Conservation (phyloP, 2,888 invertebrate species). For the Drosophila rubida region DNA sequence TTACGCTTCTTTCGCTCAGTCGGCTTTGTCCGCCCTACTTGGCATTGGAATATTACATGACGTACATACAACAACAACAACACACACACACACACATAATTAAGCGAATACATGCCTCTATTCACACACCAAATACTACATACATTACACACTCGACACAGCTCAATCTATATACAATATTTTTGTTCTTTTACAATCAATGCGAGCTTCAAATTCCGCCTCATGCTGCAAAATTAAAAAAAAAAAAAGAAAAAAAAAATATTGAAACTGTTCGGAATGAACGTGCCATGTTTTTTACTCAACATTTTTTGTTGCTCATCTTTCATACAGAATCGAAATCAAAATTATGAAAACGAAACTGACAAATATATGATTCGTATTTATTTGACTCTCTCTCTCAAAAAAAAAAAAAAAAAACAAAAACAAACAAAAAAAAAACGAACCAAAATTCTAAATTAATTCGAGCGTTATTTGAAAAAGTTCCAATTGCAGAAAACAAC, state of each 20-base stretch:
- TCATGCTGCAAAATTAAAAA: slow-evolving; percentile 45
- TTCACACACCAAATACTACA: slow-evolving; percentile 39
- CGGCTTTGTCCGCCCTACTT: neutral
- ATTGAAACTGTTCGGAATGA: slow-evolving; percentile 46
- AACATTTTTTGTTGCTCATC: slow-evolving; percentile 46
- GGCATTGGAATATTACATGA: slow-evolving; percentile 16
- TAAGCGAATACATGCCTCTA: slow-evolving; percentile 14
- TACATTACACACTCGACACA: slow-evolving; percentile 24
- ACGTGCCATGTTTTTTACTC: slow-evolving; percentile 69
- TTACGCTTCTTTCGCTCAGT: neutral
- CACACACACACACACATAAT: slow-evolving; percentile 10
- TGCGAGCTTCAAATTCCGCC: slow-evolving; percentile 47
- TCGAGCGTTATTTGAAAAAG: slow-evolving; percentile 75
- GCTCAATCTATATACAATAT: slow-evolving; percentile 38
- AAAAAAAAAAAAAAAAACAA: slow-evolving; percentile 52
- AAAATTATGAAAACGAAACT: slow-evolving; percentile 11
- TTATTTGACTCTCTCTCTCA: slow-evolving; percentile 52
- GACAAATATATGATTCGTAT: slow-evolving; percentile 35
- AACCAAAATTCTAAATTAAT: slow-evolving; percentile 26
- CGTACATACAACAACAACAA: slow-evolving; percentile 2
- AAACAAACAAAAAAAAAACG: slow-evolving; percentile 9
- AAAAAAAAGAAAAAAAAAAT: slow-evolving; percentile 13
- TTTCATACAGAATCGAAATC: slow-evolving; percentile 31
- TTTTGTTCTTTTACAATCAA: slow-evolving; percentile 38
- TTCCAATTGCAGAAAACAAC: slow-evolving; percentile 48